A percentile compares a stretch with the other conserved stretches of the same genome.
These are phyloP conservation scores for Geopemphigus sp. DNA, from an alignment of 1,140 invertebrate species.

Conservation along the genomic window DNA sequence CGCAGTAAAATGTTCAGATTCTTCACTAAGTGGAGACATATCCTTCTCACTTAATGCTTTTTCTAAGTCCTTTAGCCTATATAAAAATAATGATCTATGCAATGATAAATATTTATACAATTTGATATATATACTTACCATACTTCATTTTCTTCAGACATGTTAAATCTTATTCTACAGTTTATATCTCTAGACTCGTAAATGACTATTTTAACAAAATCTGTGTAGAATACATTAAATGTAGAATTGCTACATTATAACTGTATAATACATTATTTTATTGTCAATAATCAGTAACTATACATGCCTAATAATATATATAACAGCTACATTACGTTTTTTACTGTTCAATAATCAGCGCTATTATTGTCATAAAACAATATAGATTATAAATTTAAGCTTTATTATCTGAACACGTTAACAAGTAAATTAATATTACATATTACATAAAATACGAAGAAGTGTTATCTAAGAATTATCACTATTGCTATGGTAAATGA, in stretches of 20 bases:
- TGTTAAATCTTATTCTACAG: neutral
- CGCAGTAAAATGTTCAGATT: slow-evolving; percentile 22
- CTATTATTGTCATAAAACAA: neutral
- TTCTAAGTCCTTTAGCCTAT: slow-evolving; percentile 34
- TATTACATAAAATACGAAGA: neutral
- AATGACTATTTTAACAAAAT: neutral
- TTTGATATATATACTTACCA: neutral
- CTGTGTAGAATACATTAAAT: neutral
- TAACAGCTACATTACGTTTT: neutral
- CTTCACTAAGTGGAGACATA: slow-evolving; percentile 17
- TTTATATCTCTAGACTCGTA: neutral
- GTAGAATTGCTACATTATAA: neutral
- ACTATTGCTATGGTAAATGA: neutral
- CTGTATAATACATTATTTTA: neutral
- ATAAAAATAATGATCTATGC: neutral
- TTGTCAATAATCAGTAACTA: neutral
- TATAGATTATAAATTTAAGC: neutral
- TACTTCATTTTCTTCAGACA: slow-evolving; percentile 33
- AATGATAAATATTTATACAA: neutral
- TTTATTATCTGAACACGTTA: neutral
- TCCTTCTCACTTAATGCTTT: slow-evolving; percentile 32
- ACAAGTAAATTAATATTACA: neutral
- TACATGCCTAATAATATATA: neutral
- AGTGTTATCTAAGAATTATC: slow-evolving; percentile 21
- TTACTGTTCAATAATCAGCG: neutral